Base-by-base conservation (phyloP, 2,797 vertebrate species). In the Pangasius macronema region DNA sequence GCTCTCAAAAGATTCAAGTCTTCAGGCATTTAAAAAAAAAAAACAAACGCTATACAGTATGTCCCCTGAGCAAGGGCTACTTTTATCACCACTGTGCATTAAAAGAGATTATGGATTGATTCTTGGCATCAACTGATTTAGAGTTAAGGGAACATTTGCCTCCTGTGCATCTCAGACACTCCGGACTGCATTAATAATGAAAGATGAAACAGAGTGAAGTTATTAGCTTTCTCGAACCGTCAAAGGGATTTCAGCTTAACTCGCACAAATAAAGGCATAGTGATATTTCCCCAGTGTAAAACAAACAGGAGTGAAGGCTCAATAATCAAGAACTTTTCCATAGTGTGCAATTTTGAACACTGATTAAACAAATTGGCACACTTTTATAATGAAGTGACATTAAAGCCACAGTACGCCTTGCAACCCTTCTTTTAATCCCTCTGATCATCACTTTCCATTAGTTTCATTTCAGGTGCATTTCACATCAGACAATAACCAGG, bases 141-240 rank as follows among this genome's bases (percentile, higher is more conserved):
- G 87, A 88, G 87, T 89, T 91, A 82, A 88, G 75, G 82, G 73
- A 49, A 76, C 85, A 87, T 88, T 83, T 68, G 49, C 84, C 88
- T 79, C 77, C 51, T 81, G 77, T 87, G 84, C 84, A 85, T 92
- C 91, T 93, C 91, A 90, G 83, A 88, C 91, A 88, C 90, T 84
- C 75, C 51, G 91, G 94, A 90, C 67, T 65, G 57, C 95, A 95
- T 95, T 94, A 95, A 93, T 94, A 89, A 95, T 94, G 92, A 95
- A 94, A 92, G 92, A 84, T 90, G 91, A 94, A 93, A 94, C 92
- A 93, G 93, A 91, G 89, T 92, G 91, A 91, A 93, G 94, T 95
- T 93, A 95, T 95, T 95, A 93, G 89, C 90, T 94, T 95, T 94
- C 92, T 94, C 93, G 2, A 94, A 94, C 93, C 92, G 92, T 88